A percentile compares a stretch with the other conserved stretches of the same genome.
phyloP scores from a whole-genome alignment of 2,113 vertebrate genomes.

The Oenanthe melanoleuca region DNA sequence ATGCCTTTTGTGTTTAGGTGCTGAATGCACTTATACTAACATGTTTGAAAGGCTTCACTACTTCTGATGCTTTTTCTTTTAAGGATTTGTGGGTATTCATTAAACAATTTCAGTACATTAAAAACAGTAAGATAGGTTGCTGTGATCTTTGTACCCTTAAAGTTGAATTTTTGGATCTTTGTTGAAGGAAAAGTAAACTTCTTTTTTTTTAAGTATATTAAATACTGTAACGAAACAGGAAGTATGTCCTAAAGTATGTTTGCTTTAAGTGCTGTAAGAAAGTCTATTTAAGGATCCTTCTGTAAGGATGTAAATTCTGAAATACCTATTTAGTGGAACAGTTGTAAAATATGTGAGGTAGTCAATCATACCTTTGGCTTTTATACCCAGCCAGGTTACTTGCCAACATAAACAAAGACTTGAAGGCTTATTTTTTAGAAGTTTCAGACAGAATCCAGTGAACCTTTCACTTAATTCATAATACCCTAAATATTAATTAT shows the following conservation, averaged over 20 bases:
- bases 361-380: conserved; percentile 54
- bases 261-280: not conserved
- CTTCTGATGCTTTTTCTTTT: not conserved
- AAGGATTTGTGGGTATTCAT: not conserved
- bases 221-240: conserved; percentile 40
- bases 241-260: conserved; percentile 1
- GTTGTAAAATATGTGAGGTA: conserved; percentile 53
- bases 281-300: conserved; percentile 46
- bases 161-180: not conserved
- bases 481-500: conserved; percentile 6
- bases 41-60: not conserved
- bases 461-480: conserved; percentile 36
- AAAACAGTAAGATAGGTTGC: not conserved
- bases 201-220: not conserved
- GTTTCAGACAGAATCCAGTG: conserved; percentile 37
- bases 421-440: conserved; percentile 47
- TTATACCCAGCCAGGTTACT: conserved; percentile 3
- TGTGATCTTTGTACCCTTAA: not conserved
- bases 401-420: conserved; percentile 58
- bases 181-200: not conserved
- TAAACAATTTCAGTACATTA: not conserved
- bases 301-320: conserved; percentile 39
- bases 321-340: conserved; percentile 37
- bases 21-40: not conserved
- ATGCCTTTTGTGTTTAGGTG: not conserved